Conservation (phyloP, 2,113 vertebrate genomes). For the Chaetura pelagica region DNA sequence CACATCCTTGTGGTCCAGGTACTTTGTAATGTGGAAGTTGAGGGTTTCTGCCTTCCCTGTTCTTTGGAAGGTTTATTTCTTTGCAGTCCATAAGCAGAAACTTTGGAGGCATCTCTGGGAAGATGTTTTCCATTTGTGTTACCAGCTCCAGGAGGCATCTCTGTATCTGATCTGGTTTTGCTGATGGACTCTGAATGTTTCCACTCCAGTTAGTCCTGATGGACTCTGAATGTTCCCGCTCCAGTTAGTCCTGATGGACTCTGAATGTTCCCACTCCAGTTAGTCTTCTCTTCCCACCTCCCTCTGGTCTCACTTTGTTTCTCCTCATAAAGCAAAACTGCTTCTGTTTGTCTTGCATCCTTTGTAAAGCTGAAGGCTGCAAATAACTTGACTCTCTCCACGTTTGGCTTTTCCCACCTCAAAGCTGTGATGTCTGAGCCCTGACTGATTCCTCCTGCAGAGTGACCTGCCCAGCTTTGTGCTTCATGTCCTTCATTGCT, state of each 20-base stretch:
- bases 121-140: neutral
- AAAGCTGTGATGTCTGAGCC: neutral
- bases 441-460: neutral
- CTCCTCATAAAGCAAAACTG: neutral
- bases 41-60: neutral
- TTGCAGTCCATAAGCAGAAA: neutral
- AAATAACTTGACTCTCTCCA: neutral
- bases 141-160: neutral
- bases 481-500: neutral
- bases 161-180: neutral
- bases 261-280: neutral
- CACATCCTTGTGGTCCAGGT: neutral
- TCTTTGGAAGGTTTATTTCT: neutral
- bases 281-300: neutral
- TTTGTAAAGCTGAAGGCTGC: neutral
- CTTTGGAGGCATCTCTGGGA: neutral
- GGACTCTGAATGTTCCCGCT: neutral
- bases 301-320: neutral
- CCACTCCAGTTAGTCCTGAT: neutral
- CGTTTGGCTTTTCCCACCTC: neutral
- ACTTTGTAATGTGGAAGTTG: neutral
- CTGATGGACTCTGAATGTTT: neutral
- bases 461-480: neutral
- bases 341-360: neutral
- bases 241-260: neutral